Base-by-base conservation (phyloP, 2,888 invertebrate genomes). In the Cerastis leucographa region DNA sequence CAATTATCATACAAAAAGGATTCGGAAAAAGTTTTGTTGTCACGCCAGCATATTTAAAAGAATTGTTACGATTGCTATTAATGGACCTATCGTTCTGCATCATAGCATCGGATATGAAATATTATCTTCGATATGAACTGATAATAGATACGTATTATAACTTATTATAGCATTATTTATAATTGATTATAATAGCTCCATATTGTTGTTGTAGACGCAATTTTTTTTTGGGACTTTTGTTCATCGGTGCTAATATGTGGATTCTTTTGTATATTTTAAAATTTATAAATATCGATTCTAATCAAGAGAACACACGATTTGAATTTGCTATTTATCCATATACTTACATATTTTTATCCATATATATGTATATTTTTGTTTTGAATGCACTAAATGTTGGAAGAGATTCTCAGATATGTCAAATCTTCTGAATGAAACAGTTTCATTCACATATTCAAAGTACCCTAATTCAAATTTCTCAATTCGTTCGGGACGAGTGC, bases 81-180 rank as follows among this genome's bases (percentile, higher is more conserved):
- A 78, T 70, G 74, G 40, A 66, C 61, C n/a, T 64, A 51, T 68
- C 84, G 88, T 86, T 80, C 79, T 83, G 87, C 87, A 80, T 81
- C 84, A 80, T 22, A 68, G 81, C 81, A 29, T 80, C 25, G 46
- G 65, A 76, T 70, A 80, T 84, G 87, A 75, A 88, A 87, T 81
- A 83, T 88, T 84, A 88, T 88, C 86, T 86, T 81, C 73, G 67
- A 66, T 76, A 80, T 69, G 25, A 71, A 78, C 65, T 83, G 72
- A 82, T 80, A 86, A 71, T 68, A 29, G 19, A 54, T 68, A 67
- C 17, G 22, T 61, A 59, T 62, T 61, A 59, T 62, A 44, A 54
- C 51, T 49, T 29, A 46, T 56, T 44, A 62, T 46, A 49, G 40
- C 62, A 59, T 11, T 64, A 8, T 19, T 49, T 56, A 42, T 64